These are phyloP conservation scores for Heliconius sara DNA, from an alignment of 2,888 invertebrate species.

Conservation along the genomic window DNA sequence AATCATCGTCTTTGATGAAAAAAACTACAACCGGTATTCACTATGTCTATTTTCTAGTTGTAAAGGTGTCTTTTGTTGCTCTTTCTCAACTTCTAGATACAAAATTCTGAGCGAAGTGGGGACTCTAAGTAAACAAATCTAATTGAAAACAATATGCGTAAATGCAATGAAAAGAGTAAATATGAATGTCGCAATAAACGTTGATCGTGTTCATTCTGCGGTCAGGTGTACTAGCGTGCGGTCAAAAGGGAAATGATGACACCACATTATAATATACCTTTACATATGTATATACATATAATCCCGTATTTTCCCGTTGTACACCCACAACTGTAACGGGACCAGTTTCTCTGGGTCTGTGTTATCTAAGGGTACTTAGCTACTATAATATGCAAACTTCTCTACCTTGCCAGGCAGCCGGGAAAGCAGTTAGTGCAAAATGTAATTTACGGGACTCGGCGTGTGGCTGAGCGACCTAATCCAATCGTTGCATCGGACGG, in stretches of 20 bases:
- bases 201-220: slow-evolving; percentile 47
- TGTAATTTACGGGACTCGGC: slow-evolving; percentile 35
- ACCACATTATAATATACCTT: slow-evolving; percentile 39
- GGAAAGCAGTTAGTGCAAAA: slow-evolving; percentile 37
- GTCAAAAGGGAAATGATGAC: slow-evolving; percentile 45
- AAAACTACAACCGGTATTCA: background rate
- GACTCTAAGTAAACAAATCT: background rate
- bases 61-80: background rate
- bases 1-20: background rate
- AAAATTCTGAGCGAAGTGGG: background rate
- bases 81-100: background rate
- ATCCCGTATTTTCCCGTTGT: slow-evolving; percentile 1
- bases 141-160: background rate
- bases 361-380: slow-evolving; percentile 33
- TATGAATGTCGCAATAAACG: slow-evolving; percentile 41
- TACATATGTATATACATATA: background rate
- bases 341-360: slow-evolving; percentile 28
- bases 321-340: slow-evolving; percentile 22
- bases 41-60: background rate
- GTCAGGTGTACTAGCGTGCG: slow-evolving; percentile 47
- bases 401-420: slow-evolving; percentile 28
- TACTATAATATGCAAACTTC: slow-evolving; percentile 33
- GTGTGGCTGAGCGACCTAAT: slow-evolving; percentile 35
- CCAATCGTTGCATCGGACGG: slow-evolving; percentile 34
- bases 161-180: slow-evolving; percentile 5